Percentiles rank a stretch among this genome's conserved stretches.
These are phyloP conservation scores for Crax fasciolata DNA, from an alignment of 2,797 vertebrate species.

Conservation along the genomic window DNA sequence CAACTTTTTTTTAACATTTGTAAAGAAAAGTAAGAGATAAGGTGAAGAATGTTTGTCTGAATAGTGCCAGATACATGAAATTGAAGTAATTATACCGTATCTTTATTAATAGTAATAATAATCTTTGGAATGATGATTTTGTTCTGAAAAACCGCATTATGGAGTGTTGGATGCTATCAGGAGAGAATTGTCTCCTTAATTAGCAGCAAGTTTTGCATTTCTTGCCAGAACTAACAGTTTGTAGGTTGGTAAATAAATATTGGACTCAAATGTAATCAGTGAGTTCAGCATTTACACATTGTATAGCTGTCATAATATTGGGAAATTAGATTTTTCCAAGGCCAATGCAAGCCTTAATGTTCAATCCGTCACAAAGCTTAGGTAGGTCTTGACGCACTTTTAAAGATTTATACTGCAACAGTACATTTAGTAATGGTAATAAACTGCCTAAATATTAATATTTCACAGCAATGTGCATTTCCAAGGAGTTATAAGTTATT, in stretches of 20 bases:
- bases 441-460: slow-evolving; percentile 44
- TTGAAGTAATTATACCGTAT: background rate
- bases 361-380: slow-evolving; percentile 58
- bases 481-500: slow-evolving; percentile 1
- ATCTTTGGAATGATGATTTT: background rate
- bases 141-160: background rate
- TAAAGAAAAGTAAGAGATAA: background rate
- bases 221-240: slow-evolving; percentile 41
- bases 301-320: slow-evolving; percentile 43
- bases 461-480: slow-evolving; percentile 30
- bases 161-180: background rate
- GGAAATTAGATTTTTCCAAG: slow-evolving; percentile 55
- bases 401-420: slow-evolving; percentile 56
- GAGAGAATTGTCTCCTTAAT: slow-evolving; percentile 26
- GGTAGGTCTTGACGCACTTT: slow-evolving; percentile 35
- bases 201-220: slow-evolving; percentile 24
- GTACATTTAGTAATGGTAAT: slow-evolving; percentile 50
- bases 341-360: slow-evolving; percentile 23
- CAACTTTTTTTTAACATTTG: background rate
- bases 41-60: background rate
- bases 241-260: slow-evolving; percentile 61
- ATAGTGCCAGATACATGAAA: background rate
- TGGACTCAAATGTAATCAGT: slow-evolving; percentile 58
- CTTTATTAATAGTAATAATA: background rate
- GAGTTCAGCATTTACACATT: slow-evolving; percentile 49